phyloP scores from a whole-genome alignment of 1,140 invertebrate species.

The Drosophila sproati region DNA sequence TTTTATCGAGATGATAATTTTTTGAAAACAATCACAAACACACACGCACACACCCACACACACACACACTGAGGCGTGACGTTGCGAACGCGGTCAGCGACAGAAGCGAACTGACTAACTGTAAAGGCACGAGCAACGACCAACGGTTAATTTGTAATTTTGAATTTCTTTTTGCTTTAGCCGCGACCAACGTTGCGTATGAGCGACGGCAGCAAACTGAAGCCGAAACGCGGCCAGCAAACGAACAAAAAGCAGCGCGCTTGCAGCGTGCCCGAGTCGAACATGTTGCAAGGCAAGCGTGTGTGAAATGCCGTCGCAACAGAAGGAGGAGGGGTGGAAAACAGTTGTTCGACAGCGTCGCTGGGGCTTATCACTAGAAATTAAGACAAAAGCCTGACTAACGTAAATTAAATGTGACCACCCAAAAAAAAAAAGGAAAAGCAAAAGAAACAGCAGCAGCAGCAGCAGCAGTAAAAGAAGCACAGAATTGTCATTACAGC shows the following conservation, averaged over 20 bases:
- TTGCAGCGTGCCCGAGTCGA: constrained; percentile 27
- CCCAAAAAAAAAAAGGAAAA: constrained; percentile 46
- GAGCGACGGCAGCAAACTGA: constrained; percentile 75
- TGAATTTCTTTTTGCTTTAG: neutral
- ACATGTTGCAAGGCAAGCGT: constrained; percentile 48
- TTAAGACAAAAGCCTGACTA: constrained; percentile 66
- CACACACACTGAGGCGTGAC: constrained; percentile 17
- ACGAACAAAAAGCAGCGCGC: neutral
- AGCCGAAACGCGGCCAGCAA: constrained; percentile 28
- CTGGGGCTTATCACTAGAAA: constrained; percentile 71
- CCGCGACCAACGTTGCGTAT: constrained; percentile 72
- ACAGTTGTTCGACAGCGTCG: constrained; percentile 10
- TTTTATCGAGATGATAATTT: constrained; percentile 41
- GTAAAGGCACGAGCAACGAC: constrained; percentile 9
- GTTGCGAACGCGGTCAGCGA: constrained; percentile 37
- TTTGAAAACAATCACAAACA: constrained; percentile 23
- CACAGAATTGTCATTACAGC: neutral
- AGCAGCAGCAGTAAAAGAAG: neutral
- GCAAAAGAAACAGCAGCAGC: constrained; percentile 1
- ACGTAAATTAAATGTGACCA: constrained; percentile 60
- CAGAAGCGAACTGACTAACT: constrained; percentile 32
- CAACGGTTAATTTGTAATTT: neutral
- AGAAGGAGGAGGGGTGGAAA: neutral
- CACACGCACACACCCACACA: constrained; percentile 3
- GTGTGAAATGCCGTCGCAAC: neutral